phyloP scores from a whole-genome alignment of 2,888 invertebrate genomes.

The Acronicta leporina region DNA sequence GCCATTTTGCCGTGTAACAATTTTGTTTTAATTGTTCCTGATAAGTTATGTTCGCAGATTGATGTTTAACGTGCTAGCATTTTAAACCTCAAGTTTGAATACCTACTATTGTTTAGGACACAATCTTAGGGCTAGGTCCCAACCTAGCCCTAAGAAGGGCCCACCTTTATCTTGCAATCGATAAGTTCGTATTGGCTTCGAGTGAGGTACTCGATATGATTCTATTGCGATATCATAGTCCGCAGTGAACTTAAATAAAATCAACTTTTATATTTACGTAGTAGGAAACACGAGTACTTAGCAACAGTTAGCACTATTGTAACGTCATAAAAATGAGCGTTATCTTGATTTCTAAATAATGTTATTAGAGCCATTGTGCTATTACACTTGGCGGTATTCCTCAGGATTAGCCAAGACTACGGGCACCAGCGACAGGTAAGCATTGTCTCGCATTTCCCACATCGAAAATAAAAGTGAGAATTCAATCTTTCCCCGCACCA shows the following conservation, averaged over 20 bases:
- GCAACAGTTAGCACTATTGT: constrained; percentile 37
- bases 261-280: constrained; percentile 9
- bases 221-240: constrained; percentile 24
- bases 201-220: constrained; percentile 27
- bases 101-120: constrained; percentile 33
- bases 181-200: constrained; percentile 24
- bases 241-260: constrained; percentile 11
- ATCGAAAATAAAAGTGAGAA: constrained; percentile 85
- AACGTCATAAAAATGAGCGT: constrained; percentile 28
- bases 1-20: constrained; percentile 66
- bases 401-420: constrained; percentile 59
- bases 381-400: constrained; percentile 34
- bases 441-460: constrained; percentile 61
- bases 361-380: constrained; percentile 52
- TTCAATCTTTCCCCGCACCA: constrained; percentile 72
- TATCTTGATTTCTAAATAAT: constrained; percentile 46
- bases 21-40: constrained; percentile 59
- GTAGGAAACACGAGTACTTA: constrained; percentile 32
- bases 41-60: constrained; percentile 57
- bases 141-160: too few relatives aligned
- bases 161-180: constrained; percentile 45
- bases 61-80: constrained; percentile 54
- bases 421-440: constrained; percentile 30
- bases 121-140: constrained; percentile 27
- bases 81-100: constrained; percentile 26